Percentiles rank a stretch among this genome's conserved stretches.
phyloP scores from a whole-genome alignment of 2,888 invertebrate species.

The Drosophila leonis region DNA sequence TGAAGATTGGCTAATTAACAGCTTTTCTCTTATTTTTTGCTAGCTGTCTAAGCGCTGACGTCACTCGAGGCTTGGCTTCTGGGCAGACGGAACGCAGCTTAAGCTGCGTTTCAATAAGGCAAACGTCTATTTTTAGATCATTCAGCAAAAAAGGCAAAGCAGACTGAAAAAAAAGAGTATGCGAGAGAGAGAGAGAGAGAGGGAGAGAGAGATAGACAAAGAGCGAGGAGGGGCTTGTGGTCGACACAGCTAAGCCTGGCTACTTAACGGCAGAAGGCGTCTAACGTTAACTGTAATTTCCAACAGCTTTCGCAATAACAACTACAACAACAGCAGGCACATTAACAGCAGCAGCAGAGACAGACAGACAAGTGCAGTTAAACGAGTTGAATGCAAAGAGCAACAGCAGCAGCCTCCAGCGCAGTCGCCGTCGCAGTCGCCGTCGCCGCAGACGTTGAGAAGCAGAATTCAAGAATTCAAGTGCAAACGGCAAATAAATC shows the following conservation, averaged over 20 bases:
- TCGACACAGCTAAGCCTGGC: constrained; percentile 41
- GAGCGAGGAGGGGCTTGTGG: background rate
- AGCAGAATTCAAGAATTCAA: constrained; percentile 66
- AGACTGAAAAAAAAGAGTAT: constrained; percentile 7
- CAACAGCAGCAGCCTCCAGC: constrained; percentile 12
- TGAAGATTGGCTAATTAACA: constrained; percentile 36
- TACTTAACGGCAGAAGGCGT: constrained; percentile 61
- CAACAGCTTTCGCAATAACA: constrained; percentile 36
- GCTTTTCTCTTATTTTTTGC: background rate
- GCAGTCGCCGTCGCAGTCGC: background rate
- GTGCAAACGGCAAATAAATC: constrained; percentile 80
- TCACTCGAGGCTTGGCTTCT: constrained; percentile 32
- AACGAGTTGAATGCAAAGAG: constrained; percentile 56
- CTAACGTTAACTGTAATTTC: constrained; percentile 77
- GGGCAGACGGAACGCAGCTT: constrained; percentile 34
- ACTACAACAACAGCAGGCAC: constrained; percentile 8
- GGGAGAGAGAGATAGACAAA: background rate
- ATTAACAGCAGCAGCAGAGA: constrained; percentile 26
- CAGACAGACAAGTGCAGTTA: constrained; percentile 76
- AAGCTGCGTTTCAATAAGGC: constrained; percentile 52
- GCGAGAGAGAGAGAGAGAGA: constrained; percentile 6
- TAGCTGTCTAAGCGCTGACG: constrained; percentile 40
- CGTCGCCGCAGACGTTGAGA: constrained; percentile 13
- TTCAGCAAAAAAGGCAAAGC: constrained; percentile 43
- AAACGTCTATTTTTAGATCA: constrained; percentile 57